These are phyloP conservation scores for Brevipalpus yothersi DNA, from an alignment of 1,140 invertebrate genomes.

Conservation along the genomic window DNA sequence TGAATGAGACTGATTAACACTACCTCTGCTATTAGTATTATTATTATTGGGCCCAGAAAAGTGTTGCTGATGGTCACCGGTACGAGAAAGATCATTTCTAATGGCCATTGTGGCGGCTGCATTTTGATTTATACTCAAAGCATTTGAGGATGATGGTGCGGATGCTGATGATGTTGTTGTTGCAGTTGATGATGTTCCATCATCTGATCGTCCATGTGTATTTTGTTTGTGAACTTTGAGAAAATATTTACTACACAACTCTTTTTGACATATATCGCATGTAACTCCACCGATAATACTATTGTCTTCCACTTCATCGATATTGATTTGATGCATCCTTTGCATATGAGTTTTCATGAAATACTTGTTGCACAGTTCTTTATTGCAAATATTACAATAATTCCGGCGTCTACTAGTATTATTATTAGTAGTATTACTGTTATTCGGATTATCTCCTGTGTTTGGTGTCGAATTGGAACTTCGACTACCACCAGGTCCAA, in stretches of 20 bases:
- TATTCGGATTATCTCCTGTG: not conserved
- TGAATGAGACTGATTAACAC: not conserved
- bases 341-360: conserved; percentile 99
- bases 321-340: conserved; percentile 92
- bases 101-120: not conserved
- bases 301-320: conserved; percentile 42
- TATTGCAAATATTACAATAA: conserved; percentile 97
- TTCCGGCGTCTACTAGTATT: conserved; percentile 29
- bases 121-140: not conserved
- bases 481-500: conserved; percentile 7
- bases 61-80: not conserved
- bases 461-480: conserved; percentile 7
- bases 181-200: conserved; percentile 10
- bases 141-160: not conserved
- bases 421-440: conserved; percentile 20
- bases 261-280: conserved; percentile 91
- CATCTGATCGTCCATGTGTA: conserved; percentile 58
- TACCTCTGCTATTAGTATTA: not conserved
- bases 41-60: not conserved
- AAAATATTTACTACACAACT: conserved; percentile 91
- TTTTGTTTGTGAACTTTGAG: conserved; percentile 88
- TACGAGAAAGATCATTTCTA: not conserved
- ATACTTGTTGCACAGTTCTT: conserved; percentile 97
- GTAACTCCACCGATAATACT: conserved; percentile 71
- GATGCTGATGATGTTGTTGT: not conserved